Evolutionary conservation across 2,113 vertebrate genomes (phyloP).

Genomic region (Crotalus horridus): DNA sequence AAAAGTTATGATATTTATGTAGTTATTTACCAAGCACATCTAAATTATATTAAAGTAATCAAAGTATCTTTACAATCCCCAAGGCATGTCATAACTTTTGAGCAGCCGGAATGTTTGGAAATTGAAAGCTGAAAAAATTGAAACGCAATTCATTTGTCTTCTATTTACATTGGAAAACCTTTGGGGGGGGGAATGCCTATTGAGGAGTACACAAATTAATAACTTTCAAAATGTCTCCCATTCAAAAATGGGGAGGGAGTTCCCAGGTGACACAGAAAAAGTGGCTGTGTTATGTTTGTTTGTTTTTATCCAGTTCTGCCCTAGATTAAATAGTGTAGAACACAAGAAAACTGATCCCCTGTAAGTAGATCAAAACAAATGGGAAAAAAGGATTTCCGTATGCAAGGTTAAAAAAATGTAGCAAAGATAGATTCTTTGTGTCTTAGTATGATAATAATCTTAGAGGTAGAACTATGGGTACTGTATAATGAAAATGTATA

Average conservation of each 20-base stretch:
- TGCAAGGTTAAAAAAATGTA: background rate
- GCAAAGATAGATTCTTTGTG: background rate
- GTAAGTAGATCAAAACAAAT: background rate
- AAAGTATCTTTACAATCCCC: too few relatives aligned
- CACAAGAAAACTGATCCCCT: background rate
- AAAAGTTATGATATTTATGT: too few relatives aligned
- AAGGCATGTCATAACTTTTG: too few relatives aligned
- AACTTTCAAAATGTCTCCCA: background rate
- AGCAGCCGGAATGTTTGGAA: too few relatives aligned
- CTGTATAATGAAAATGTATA: background rate
- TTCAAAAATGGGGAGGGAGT: background rate
- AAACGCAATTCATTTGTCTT: background rate
- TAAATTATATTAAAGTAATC: too few relatives aligned
- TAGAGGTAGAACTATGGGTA: background rate
- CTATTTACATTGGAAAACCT: background rate
- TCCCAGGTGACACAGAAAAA: background rate
- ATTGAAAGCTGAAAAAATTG: too few relatives aligned
- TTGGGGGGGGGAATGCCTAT: background rate
- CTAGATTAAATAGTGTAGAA: background rate
- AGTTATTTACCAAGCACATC: too few relatives aligned
- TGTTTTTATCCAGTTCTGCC: background rate
- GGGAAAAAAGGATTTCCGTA: background rate
- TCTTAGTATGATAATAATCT: background rate
- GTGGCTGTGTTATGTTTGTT: background rate
- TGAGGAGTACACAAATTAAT: background rate